Base-by-base conservation (phyloP, 1,140 invertebrate species). In the Bombus impatiens region DNA sequence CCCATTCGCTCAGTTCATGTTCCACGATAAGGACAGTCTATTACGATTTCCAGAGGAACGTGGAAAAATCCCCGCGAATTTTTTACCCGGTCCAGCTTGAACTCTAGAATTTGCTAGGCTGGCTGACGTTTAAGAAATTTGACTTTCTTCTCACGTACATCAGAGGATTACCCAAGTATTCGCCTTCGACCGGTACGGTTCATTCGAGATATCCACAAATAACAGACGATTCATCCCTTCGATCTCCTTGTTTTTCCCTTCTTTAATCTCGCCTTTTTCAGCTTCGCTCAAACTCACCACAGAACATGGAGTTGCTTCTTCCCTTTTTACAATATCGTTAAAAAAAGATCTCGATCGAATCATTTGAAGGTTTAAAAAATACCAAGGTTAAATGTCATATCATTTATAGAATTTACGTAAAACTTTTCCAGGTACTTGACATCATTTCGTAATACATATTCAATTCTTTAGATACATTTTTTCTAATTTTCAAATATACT, bases 141-240 rank as follows among this genome's bases (percentile, higher is more conserved):
- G 82, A 91, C 85, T 94, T 91, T 91, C 93, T 87, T 25, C 92
- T 94, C 94, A 94, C 94, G 94, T 94, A 93, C 35, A 79, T 68
- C 79, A 77, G 53, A 81, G 88, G 92, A 93, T 94, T 92, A 93
- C 90, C 89, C 86, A 89, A 93, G 86, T 90, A 82, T 83, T 90
- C 90, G 78, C 68, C 87, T 88, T 90, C 80, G 75, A 83, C 74
- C 72, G 70, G 68, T 59, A 68, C 47, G 74, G 70, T 89, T 85
- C 78, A 86, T 81, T 76, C 42, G n/a, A 65, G 78, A 90, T 72
- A 91, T 91, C 86, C 86, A 84, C 87, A 82, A 86, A 90, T 82
- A 89, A 84, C 75, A 57, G 75, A 78, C 89, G 84, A 84, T 80
- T 35, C 70, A 42, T 76, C 65, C 68, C 71, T 75, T 71, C 65